Evolutionary conservation across 2,797 vertebrate genomes (phyloP), one percentile per base, ranked within the genome.

Genomic region (Micropoecilia bifurca): DNA sequence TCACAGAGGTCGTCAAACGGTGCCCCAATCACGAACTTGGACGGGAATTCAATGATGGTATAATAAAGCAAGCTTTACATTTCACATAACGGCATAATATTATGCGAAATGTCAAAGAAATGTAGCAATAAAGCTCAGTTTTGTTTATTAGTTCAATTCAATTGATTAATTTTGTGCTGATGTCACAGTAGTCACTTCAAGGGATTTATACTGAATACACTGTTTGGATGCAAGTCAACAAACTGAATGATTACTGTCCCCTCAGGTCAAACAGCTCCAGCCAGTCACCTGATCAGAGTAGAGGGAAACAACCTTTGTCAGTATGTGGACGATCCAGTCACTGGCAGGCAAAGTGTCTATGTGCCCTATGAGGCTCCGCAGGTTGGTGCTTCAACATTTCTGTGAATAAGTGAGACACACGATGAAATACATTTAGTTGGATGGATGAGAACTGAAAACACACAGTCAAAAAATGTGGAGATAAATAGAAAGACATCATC

Each of bases 1-100:
- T 99, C 91, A 99, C 99, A 0, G 99, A 99, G 79, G 97, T 99
- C 77, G 98, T 99, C 83, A 99, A 99, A 16, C 97, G 99, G 77
- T 99, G 99, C 88, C 99, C 99, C 83, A 99, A 99, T 94, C 99
- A 99, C 0, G 98, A 99, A 84, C 97, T 99, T 0, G 98, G 98
- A 36, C 95, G 98, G 0, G 98, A 99, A 90, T 99, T 99, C 86
- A 99, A 99, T 0, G 98, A 99, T 0, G 97, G 98, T 99, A 85
- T 12, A 10, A 46, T 55, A 28, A 73, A 33, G 36, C 45, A 13
- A 41, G 75, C 25, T 28, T 74, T 75, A 8, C 30, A 53, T n/a
- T 71, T 25, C 3, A 69, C 10, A 25, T 69, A 39, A n/a, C 41
- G 30, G 59, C 71, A 7, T 47, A 48, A 18, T 41, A 22, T 46